Conservation (phyloP, 1,140 invertebrate species). For the Mya arenaria region DNA sequence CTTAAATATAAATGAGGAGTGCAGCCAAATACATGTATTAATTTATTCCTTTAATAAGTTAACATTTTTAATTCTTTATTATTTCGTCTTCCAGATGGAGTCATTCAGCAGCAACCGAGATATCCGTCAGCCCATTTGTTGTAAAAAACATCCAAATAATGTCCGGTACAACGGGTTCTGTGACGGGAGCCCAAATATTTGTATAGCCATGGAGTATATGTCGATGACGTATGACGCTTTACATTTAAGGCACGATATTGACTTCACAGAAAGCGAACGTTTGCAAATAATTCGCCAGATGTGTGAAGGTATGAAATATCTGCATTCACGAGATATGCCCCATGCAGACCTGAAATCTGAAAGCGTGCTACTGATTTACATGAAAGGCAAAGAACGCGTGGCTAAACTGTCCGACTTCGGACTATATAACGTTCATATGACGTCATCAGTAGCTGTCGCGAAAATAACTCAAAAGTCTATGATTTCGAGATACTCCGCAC, state of each 20-base stretch:
- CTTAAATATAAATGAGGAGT: too few species aligned
- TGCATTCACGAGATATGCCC: slow-evolving; percentile 10
- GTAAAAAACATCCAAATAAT: slow-evolving; percentile 58
- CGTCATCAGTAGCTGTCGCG: neutral
- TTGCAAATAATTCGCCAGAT: slow-evolving; percentile 1
- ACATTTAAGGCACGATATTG: slow-evolving; percentile 36
- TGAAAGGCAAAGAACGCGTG: neutral
- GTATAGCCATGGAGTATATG: slow-evolving; percentile 67
- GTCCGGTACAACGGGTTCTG: slow-evolving; percentile 63
- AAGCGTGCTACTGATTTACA: slow-evolving; percentile 11
- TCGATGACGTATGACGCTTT: slow-evolving; percentile 60
- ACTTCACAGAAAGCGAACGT: slow-evolving; percentile 3
- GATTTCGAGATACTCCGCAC: slow-evolving; percentile 61
- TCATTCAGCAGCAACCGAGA: too few species aligned
- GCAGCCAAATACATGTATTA: too few species aligned
- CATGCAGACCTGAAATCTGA: slow-evolving; percentile 20
- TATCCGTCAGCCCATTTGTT: slow-evolving; percentile 40
- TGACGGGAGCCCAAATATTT: slow-evolving; percentile 49
- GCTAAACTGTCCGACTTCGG: slow-evolving; percentile 64
- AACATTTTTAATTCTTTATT: too few species aligned
- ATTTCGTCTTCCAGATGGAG: too few species aligned
- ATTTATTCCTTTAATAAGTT: too few species aligned
- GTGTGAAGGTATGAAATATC: slow-evolving; percentile 11
- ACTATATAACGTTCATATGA: slow-evolving; percentile 40
- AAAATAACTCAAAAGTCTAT: slow-evolving; percentile 46